Evolutionary conservation across 2,113 vertebrate species (phyloP).

Genomic region (Rhegmatorhina hoffmannsi): DNA sequence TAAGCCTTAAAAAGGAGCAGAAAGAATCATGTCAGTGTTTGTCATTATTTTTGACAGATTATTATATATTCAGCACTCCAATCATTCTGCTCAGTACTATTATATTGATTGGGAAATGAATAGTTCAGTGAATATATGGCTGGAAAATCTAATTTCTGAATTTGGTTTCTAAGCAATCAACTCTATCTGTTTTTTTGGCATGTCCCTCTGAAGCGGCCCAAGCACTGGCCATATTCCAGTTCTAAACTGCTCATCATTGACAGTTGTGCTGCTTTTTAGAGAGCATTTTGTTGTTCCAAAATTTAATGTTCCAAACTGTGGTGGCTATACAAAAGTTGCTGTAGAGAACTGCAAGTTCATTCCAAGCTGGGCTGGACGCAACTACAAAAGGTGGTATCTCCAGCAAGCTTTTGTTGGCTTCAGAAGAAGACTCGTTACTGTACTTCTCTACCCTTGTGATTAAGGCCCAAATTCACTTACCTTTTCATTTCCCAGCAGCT

Average conservation of each 20-base stretch:
- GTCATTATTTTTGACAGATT: neutral
- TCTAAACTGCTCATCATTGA: neutral
- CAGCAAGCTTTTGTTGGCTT: neutral
- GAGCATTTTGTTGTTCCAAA: neutral
- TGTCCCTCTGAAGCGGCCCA: neutral
- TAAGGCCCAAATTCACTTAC: neutral
- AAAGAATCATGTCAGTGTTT: neutral
- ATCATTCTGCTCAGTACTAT: neutral
- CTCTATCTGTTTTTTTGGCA: neutral
- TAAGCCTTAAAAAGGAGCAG: neutral
- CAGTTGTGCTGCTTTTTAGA: constrained; percentile 14
- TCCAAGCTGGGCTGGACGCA: neutral
- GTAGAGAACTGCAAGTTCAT: neutral
- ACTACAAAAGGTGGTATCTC: neutral
- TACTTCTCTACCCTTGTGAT: neutral
- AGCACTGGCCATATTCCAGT: neutral
- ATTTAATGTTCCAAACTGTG: neutral
- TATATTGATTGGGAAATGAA: constrained; percentile 38
- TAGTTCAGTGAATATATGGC: neutral
- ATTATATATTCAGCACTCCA: neutral
- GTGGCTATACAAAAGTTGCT: neutral
- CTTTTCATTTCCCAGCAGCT: neutral
- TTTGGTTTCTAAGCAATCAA: constrained; percentile 20
- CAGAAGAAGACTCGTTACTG: neutral
- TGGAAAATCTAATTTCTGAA: constrained; percentile 41